Base-by-base conservation (phyloP, 2,888 invertebrate species). In the Plutella xylostella region DNA sequence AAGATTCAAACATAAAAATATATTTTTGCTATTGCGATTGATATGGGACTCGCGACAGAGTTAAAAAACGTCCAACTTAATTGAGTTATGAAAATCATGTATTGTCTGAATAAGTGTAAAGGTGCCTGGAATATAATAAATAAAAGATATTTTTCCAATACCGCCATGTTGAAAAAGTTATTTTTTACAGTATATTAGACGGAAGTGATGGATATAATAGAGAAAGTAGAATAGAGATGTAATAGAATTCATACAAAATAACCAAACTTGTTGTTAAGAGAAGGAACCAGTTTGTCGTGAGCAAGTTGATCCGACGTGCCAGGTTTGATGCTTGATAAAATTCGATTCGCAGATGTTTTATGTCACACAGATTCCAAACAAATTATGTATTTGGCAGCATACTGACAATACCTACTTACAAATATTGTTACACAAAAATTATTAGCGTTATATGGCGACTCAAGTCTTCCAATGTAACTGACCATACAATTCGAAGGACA, bases 91-190 rank as follows among this genome's bases (percentile, higher is more conserved):
- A 56, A 58, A 65, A 58, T 69, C 64, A 65, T 62, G 25, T 34
- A 7, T 17, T 37, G 37, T 37, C 19, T n/a, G 14, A 39, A 25
- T 42, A 42, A 63, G 63, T 62, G 62, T 63, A 69, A 68, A 65
- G 72, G 77, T 82, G 80, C 80, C 80, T 80, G 68, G 71, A 71
- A 65, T 63, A 60, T 69, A 67, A 71, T 57, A 69, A 42, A 45
- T 35, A 67, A 60, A 58, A 55, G 45, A 69, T 79, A 77, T 77
- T 72, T 79, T 71, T 79, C 68, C 72, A 74, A 72, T 56, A 55
- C 58, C 67, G 1, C 14, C 14, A 33, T 22, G 22, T 17, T 44
- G 31, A 14, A 44, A 9, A 38, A 18, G 38, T 39, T 42, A 34
- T 42, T 34, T 42, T 4, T 33, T 42, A 42, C 11, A 42, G 28